These are phyloP conservation scores for Beris chalybata DNA, from an alignment of 2,888 invertebrate species.

Conservation along the genomic window DNA sequence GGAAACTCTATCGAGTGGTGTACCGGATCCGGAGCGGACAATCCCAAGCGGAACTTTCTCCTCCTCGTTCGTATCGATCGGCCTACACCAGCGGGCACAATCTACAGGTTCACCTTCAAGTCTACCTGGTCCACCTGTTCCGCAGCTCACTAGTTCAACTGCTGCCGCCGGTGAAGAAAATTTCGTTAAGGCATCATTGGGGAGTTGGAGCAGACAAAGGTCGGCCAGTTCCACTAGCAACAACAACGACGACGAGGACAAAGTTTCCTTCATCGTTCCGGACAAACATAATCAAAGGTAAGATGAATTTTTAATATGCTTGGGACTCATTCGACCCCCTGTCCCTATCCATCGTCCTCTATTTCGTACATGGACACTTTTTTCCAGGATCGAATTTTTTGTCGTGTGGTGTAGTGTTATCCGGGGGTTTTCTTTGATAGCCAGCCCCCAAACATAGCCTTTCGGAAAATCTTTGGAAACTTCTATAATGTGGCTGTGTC, in stretches of 20 bases:
- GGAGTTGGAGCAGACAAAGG: conserved; percentile 2
- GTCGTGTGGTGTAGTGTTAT: background rate
- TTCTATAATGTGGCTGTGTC: too few relatives aligned
- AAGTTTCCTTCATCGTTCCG: conserved; percentile 9
- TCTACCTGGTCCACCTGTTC: conserved; percentile 5
- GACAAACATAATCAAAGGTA: conserved; percentile 40
- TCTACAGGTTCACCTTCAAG: conserved; percentile 21
- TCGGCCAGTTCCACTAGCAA: conserved; percentile 10
- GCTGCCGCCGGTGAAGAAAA: conserved; percentile 12
- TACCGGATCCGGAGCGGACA: too few relatives aligned
- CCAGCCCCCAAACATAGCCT: background rate
- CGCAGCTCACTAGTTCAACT: background rate
- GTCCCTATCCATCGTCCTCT: background rate
- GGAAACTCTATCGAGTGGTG: too few relatives aligned
- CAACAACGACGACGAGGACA: conserved; percentile 6
- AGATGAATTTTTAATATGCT: conserved; percentile 40
- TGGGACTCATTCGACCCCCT: conserved; percentile 27
- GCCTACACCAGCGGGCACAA: conserved; percentile 1
- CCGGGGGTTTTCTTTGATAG: background rate
- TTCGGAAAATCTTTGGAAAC: too few relatives aligned
- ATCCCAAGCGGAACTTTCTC: background rate
- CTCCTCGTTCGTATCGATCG: background rate
- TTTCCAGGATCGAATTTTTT: too few relatives aligned
- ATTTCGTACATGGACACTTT: too few relatives aligned
- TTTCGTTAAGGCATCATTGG: conserved; percentile 24